Conservation (phyloP, 1,140 invertebrate genomes). For the Tetramorium simillimum region DNA sequence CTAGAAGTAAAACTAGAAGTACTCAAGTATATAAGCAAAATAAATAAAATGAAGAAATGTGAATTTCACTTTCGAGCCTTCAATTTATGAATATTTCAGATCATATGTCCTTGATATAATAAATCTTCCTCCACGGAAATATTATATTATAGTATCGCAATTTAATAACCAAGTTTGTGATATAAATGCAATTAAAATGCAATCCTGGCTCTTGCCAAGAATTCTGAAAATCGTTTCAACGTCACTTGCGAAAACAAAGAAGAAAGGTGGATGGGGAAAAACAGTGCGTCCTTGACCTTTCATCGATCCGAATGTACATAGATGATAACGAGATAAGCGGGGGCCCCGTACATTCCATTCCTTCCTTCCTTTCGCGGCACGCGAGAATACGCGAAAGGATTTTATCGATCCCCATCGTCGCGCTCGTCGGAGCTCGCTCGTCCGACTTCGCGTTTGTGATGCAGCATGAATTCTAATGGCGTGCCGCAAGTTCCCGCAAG, state of each 20-base stretch:
- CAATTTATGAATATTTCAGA: not conserved
- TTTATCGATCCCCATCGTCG: slow-evolving; percentile 31
- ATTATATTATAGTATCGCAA: not conserved
- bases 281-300: slow-evolving; percentile 61
- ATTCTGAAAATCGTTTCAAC: not conserved
- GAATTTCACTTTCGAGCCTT: not conserved
- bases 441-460: slow-evolving; percentile 35
- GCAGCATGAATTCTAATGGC: slow-evolving; percentile 46
- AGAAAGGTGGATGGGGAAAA: slow-evolving; percentile 22
- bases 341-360: slow-evolving; percentile 15
- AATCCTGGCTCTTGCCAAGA: slow-evolving; percentile 19
- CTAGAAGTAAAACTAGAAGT: not conserved
- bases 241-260: not conserved
- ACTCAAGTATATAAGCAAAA: not conserved
- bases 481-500: slow-evolving; percentile 37
- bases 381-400: slow-evolving; percentile 45
- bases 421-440: not conserved
- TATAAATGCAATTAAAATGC: slow-evolving; percentile 25
- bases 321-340: slow-evolving; percentile 51
- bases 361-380: slow-evolving; percentile 17
- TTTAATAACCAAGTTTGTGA: slow-evolving; percentile 8
- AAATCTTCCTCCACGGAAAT: not conserved
- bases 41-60: not conserved
- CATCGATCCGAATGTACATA: slow-evolving; percentile 41
- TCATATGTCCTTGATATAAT: not conserved